Evolutionary conservation across 2,797 vertebrate species (phyloP), one percentile per base, ranked within the genome.

Genomic region (Sarcoramphus papa): DNA sequence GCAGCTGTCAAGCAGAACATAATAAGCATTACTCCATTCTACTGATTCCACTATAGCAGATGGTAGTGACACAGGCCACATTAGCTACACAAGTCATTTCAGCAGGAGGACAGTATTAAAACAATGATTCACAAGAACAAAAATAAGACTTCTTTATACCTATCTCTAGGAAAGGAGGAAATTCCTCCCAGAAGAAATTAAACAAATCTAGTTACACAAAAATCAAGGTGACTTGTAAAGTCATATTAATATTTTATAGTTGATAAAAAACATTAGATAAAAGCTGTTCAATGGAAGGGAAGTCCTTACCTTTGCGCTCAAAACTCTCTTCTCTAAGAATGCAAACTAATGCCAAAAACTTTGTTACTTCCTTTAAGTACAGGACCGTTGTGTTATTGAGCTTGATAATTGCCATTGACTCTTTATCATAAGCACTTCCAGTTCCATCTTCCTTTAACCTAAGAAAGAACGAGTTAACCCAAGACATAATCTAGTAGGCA

Each of bases 361-460:
- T 99, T 88, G 99, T 99, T 97, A 99, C 99, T 98, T 99, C 99
- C 97, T 99, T 99, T 98, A 99, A 98, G 98, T 99, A 99, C 83
- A 99, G 98, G 97, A 99, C 99, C 12, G 99, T 99, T 97, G 99
- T 99, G 97, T 99, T 99, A 98, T 99, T 99, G 95, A 99, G 99
- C 97, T 99, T 99, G 98, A 99, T 99, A 98, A 99, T 99, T 93
- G 99, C 99, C 99, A 99, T 99, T 91, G 99, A 99, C 96, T 99
- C 99, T 97, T 99, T 99, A 98, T 99, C 99, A 79, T 99, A 99
- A 73, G 99, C 99, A 65, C 99, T 99, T 97, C 99, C 99, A 91
- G 99, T 99, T 95, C 99, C 99, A 89, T 99, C 99, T 98, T 99
- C 99, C 96, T 99, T 99, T 97, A 99, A 98, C 94, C 99, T 99